Percentiles rank a stretch among this genome's conserved stretches.
phyloP scores from a whole-genome alignment of 2,888 invertebrate genomes.

The Xylota sylvarum region DNA sequence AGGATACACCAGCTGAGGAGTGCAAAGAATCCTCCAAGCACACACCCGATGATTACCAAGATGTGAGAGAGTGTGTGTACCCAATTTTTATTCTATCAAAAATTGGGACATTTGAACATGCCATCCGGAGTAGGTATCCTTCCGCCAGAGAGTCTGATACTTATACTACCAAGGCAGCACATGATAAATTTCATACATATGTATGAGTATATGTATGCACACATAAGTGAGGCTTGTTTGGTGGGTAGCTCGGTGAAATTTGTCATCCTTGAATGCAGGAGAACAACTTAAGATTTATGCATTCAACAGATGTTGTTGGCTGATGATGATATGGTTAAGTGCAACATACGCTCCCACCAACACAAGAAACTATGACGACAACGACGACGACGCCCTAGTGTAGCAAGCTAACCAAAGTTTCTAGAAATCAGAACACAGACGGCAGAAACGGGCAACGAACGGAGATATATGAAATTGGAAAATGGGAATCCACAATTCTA shows the following conservation, averaged over 20 bases:
- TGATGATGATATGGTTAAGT: slow-evolving; percentile 71
- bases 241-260: slow-evolving; percentile 49
- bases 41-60: slow-evolving; percentile 51
- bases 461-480: slow-evolving; percentile 39
- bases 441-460: slow-evolving; percentile 32
- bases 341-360: slow-evolving; percentile 31
- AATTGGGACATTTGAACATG: slow-evolving; percentile 62
- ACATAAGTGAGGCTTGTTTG: slow-evolving; percentile 45
- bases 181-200: slow-evolving; percentile 22
- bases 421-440: slow-evolving; percentile 43
- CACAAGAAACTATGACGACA: not conserved
- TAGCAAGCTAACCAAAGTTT: slow-evolving; percentile 24
- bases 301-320: slow-evolving; percentile 73
- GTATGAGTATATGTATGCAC: not conserved
- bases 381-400: not conserved
- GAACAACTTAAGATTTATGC: slow-evolving; percentile 65
- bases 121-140: slow-evolving; percentile 28
- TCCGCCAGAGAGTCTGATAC: slow-evolving; percentile 48
- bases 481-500: slow-evolving; percentile 24
- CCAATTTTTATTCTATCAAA: slow-evolving; percentile 63
- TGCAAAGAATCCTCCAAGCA: slow-evolving; percentile 18
- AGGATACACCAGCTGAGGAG: too few relatives aligned
- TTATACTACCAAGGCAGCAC: not conserved
- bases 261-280: slow-evolving; percentile 58
- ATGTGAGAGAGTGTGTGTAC: slow-evolving; percentile 6